A percentile compares a stretch with the other conserved stretches of the same genome.
Evolutionary conservation across 2,888 invertebrate species (phyloP).

Genomic region (Microctonus brassicae): DNA sequence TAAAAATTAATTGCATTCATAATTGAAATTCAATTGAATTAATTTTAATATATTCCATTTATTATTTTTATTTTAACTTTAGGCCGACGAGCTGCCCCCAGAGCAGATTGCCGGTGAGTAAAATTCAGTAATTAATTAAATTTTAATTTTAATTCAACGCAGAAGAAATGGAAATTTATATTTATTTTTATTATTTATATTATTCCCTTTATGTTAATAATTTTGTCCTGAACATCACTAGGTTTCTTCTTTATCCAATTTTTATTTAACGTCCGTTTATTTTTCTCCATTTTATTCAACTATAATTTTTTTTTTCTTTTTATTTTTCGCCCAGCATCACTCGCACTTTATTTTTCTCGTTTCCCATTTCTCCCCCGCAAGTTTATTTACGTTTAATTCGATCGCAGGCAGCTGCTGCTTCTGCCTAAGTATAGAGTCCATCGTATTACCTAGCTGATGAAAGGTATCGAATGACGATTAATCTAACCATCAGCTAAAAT

Average conservation of each 20-base stretch:
- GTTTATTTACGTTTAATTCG: constrained; percentile 65
- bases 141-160: no score
- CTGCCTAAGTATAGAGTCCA: constrained; percentile 57
- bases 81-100: constrained; percentile 91
- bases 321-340: not conserved
- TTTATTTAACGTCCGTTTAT: no score
- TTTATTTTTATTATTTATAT: no score
- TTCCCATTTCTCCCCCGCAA: constrained; percentile 33
- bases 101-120: constrained; percentile 91
- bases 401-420: constrained; percentile 56
- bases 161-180: no score
- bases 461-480: constrained; percentile 58
- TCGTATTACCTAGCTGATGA: constrained; percentile 46
- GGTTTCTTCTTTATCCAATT: no score
- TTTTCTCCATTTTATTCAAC: constrained; percentile 16
- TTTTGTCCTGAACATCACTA: no score
- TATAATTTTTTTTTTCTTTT: constrained; percentile 3
- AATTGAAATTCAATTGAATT: not conserved
- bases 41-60: not conserved
- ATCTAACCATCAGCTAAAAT: constrained; percentile 39
- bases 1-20: not conserved
- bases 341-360: not conserved
- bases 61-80: not conserved
- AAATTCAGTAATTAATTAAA: constrained; percentile 13
- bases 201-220: no score